Conservation (phyloP, 1,140 invertebrate species). For the Listronotus oregonensis region DNA sequence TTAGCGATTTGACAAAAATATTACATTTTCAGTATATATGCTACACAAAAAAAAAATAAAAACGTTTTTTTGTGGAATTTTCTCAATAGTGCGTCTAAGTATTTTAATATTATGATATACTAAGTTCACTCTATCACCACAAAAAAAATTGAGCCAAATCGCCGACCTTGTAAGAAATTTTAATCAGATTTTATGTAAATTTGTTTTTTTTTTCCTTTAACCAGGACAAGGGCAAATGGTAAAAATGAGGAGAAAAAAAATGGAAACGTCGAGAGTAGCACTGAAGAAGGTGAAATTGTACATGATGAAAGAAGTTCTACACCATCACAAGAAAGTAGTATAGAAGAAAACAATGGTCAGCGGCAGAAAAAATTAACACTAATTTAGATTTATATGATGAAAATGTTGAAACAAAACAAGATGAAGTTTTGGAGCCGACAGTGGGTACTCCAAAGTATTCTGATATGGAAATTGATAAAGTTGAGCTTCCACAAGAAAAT, state of each 20-base stretch:
- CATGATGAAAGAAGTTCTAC: slow-evolving; percentile 6
- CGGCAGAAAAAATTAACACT: neutral
- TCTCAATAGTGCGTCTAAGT: no score
- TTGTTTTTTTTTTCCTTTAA: neutral
- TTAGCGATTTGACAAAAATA: no score
- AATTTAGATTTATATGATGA: slow-evolving; percentile 2
- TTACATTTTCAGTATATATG: no score
- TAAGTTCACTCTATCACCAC: no score
- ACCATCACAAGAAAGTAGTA: neutral
- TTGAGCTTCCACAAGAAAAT: neutral
- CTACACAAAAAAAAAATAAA: no score
- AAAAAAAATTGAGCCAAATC: no score
- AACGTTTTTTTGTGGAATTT: no score
- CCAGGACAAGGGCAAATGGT: slow-evolving; percentile 16
- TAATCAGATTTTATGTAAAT: no score
- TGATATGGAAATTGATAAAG: slow-evolving; percentile 13
- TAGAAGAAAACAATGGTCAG: neutral
- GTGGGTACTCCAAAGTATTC: neutral
- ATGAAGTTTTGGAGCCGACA: neutral
- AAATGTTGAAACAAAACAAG: neutral
- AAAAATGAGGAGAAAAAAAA: slow-evolving; percentile 15
- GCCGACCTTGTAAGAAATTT: no score
- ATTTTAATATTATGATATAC: no score
- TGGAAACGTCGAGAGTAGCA: neutral
- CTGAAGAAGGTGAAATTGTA: slow-evolving; percentile 2